Base-by-base conservation (phyloP, 1,140 invertebrate genomes). In the Tetraneura akinire region DNA sequence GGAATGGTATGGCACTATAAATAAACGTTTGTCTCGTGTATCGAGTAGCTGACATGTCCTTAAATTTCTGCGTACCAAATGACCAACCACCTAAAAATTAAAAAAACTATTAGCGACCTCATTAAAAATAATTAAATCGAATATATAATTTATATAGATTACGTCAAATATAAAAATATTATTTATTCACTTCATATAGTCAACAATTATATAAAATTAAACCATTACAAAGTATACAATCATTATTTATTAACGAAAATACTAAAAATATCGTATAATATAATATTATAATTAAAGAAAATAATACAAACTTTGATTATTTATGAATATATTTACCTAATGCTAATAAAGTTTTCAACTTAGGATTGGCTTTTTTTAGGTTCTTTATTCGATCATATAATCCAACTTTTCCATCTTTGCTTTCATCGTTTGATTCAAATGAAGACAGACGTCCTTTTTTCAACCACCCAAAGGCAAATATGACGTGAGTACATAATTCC, bases 381-480 rank as follows among this genome's bases (percentile, higher is more conserved):
- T 88, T 90, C 74, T 92, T 90, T 49, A 97, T 92, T 82, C 91
- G 90, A 80, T 96, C 94, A 84, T 97, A 97, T 10, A 96, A 86
- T 51, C 96, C 96, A 60, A 92, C 88, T 84, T 96, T 96, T 16
- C 94, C 95, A 85, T 96, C 94, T 84, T 96, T 96, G 0, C 93
- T 95, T 84, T 96, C 95, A 84, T 97, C 95, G 84, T 96, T 96
- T 62, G 92, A 91, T 85, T 97, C 95, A 84, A 96, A 96, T 18
- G 94, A 95, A 68, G 93, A 94, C 49, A 97, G 86, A 84, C 94
- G 94, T 82, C 95, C 94, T 84, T 97, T 97, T 87, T 98, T 98
- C 85, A 98, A 88, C 96, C 95, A 98, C 2, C 95, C 96, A 85
- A 98, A 98, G 29, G 96, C 94, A 86, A 96, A 98, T 83, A 98